phyloP scores from a whole-genome alignment of 1,140 invertebrate species.

The Atopsyche davidsoni region DNA sequence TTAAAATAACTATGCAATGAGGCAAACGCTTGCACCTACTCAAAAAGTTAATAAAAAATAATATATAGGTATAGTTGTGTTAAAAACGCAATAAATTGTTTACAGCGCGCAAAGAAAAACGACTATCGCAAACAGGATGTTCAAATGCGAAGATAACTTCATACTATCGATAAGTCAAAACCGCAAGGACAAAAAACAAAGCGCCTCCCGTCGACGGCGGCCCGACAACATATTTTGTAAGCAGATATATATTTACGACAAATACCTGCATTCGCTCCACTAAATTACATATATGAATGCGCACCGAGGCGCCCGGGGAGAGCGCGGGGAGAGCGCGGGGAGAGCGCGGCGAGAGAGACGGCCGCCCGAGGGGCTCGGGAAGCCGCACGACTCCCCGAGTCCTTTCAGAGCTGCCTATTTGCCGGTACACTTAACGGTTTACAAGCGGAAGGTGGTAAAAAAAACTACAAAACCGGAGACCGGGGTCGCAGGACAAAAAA shows the following conservation, averaged over 20 bases:
- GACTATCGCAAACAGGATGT: too few relatives aligned
- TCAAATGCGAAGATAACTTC: too few relatives aligned
- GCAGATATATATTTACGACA: constrained; percentile 10
- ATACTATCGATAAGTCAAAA: too few relatives aligned
- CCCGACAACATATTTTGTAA: constrained; percentile 4
- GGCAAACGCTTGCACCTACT: too few relatives aligned
- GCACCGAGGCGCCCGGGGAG: not conserved
- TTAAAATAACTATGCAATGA: too few relatives aligned
- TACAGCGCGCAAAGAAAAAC: too few relatives aligned
- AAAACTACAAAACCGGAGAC: not conserved
- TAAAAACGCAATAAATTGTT: too few relatives aligned
- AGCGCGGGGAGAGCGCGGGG: not conserved
- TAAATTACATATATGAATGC: constrained; percentile 17
- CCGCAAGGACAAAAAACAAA: too few relatives aligned
- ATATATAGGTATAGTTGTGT: too few relatives aligned
- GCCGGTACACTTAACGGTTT: not conserved
- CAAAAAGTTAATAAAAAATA: too few relatives aligned
- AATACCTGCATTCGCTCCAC: constrained; percentile 12
- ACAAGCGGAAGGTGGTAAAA: constrained; percentile 6
- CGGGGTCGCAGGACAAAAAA: not conserved
- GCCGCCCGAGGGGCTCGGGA: not conserved
- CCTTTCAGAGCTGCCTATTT: not conserved
- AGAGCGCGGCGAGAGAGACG: not conserved
- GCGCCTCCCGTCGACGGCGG: not conserved
- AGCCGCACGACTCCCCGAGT: not conserved